These are phyloP conservation scores for Coregonus clupeaformis DNA, from an alignment of 2,113 vertebrate species.

Conservation along the genomic window DNA sequence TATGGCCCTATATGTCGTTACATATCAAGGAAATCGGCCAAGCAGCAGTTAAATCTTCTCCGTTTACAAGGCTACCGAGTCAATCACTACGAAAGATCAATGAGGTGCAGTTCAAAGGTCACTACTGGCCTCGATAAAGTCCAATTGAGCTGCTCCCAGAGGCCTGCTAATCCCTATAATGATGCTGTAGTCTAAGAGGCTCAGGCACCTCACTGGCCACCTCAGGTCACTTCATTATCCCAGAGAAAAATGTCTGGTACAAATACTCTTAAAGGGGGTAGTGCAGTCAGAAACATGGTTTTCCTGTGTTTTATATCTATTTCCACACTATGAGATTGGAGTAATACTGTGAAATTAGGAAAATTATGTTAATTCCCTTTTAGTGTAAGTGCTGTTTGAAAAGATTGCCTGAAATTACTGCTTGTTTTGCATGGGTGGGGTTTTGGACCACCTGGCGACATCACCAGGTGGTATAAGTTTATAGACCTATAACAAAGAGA, in stretches of 20 bases:
- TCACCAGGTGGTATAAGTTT: no score
- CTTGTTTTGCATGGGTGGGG: no score
- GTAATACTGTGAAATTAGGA: no score
- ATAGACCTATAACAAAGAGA: no score
- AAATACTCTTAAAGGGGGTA: no score
- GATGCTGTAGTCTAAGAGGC: conserved; percentile 12
- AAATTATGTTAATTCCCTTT: no score
- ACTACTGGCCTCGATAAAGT: conserved; percentile 21
- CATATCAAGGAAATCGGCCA: neutral
- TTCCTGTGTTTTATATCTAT: no score
- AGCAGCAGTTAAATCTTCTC: conserved; percentile 41
- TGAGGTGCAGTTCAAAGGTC: conserved; percentile 45
- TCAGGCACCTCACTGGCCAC: neutral
- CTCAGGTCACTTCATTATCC: neutral
- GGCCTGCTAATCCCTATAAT: neutral
- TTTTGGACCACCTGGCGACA: no score
- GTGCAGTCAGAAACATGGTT: no score
- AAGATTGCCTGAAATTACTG: no score
- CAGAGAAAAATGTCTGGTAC: neutral
- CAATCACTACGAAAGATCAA: conserved; percentile 47
- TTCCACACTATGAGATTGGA: no score
- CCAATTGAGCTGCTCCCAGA: conserved; percentile 5
- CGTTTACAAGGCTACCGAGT: conserved; percentile 32
- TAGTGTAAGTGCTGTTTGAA: no score
- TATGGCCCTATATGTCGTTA: conserved; percentile 14